Evolutionary conservation across 2,888 invertebrate species (phyloP).

Genomic region (Rhagium mordax): DNA sequence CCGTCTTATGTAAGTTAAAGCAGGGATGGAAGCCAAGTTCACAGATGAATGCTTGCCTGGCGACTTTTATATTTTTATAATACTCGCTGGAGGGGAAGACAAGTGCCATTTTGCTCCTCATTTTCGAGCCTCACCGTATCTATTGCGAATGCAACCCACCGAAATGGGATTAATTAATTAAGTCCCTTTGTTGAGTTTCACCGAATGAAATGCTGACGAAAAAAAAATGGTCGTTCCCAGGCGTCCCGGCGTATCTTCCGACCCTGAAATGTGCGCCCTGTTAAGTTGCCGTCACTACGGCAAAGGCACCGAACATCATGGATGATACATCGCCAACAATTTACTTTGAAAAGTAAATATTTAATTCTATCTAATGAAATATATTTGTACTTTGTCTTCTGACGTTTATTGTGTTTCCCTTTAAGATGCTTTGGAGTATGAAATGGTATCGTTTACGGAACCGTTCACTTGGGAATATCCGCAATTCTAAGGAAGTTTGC

Average conservation of each 20-base stretch:
- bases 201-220: no score
- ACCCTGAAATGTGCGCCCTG: background rate
- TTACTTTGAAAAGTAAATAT: conserved; percentile 2
- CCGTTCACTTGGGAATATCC: background rate
- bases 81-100: no score
- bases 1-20: no score
- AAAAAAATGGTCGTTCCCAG: background rate
- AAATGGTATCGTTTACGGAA: background rate
- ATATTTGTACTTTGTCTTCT: background rate
- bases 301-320: background rate
- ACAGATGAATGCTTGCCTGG: no score
- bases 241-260: background rate
- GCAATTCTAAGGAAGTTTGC: background rate
- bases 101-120: no score
- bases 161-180: no score
- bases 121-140: no score
- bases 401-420: background rate
- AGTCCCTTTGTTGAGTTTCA: no score
- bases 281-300: background rate
- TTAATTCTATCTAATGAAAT: conserved; percentile 1
- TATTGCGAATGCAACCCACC: no score
- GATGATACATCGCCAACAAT: background rate
- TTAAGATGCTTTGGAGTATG: background rate
- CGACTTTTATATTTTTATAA: no score
- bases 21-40: no score